Base-by-base conservation (phyloP, 1,140 invertebrate genomes). In the Cheumatopsyche charites region DNA sequence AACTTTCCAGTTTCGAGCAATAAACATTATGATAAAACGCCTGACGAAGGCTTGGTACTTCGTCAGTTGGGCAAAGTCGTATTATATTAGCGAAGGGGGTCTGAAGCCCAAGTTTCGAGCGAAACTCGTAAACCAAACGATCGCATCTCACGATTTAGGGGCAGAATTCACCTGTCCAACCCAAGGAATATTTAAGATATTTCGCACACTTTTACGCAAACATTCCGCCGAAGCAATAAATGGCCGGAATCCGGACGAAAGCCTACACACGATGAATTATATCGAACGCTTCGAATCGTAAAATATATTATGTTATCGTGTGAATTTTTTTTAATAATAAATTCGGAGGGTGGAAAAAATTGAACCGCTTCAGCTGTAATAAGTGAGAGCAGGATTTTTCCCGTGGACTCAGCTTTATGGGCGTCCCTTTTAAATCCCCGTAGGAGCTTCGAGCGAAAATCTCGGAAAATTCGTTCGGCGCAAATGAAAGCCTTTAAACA, bases 51-150 rank as follows among this genome's bases (percentile, higher is more conserved):
- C 63, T 36, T 36, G 3, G 29, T 9, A 21, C 1, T 17, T 66
- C 63, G 26, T 52, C 62, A 65, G 25, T 66, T 47, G 12, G 5
- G 21, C 7, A 66, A 63, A 63, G 62, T 63, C 62, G n/a, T 25
- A 63, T 63, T 43, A 63, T 63, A 63, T 63, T 43, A 63, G 29
- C 29, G 15, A 42, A 19, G 15, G 36, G 62, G 13, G 58, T 15
- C 17, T 62, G 36, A 43, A 63, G 15, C 55, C 21, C n/a, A 66
- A 66, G 41, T 66, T 66, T 43, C 43, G 43, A 25, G 55, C 17
- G 23, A 66, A 66, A 47, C 41, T 43, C 63, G 47, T 66, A 66
- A 66, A 66, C 41, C 63, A 66, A 43, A 66, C 63, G 63, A 66
- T 66, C 63, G 21, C 62, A 58, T 58, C 55, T 12, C 11, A 1